Conservation (phyloP, 2,113 vertebrate genomes). For the Stercorarius parasiticus region DNA sequence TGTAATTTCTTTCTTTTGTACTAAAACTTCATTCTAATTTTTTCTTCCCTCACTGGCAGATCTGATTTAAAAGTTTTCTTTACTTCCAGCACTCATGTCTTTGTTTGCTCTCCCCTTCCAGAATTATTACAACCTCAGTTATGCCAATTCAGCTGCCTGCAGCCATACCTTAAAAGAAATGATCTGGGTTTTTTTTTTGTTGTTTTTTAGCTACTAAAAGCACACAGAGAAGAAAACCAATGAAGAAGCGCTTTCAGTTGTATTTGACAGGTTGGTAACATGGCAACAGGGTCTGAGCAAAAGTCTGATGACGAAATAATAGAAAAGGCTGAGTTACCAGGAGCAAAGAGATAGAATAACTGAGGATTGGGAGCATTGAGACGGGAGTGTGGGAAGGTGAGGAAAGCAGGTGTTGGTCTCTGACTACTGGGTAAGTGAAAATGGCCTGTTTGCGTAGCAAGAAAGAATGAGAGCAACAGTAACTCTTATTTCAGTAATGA, state of each 20-base stretch:
- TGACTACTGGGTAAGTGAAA: neutral
- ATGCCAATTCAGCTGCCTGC: conserved; percentile 7
- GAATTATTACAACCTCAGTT: neutral
- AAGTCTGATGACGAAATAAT: neutral
- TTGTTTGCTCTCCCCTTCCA: neutral
- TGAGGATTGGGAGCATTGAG: neutral
- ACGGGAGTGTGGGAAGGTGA: neutral
- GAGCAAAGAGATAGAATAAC: neutral
- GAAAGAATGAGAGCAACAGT: neutral
- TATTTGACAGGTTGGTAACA: neutral
- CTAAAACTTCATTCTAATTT: conserved; percentile 33
- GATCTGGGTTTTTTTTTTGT: neutral
- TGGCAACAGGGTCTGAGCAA: neutral
- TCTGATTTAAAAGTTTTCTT: conserved; percentile 36
- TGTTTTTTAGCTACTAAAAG: neutral
- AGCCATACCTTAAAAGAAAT: neutral
- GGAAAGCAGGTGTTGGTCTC: neutral
- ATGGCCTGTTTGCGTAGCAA: neutral
- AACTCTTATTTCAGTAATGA: neutral
- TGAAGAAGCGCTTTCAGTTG: neutral
- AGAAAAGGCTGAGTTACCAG: neutral
- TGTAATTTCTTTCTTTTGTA: conserved; percentile 39
- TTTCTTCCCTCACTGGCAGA: conserved; percentile 17
- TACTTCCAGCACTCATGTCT: neutral
- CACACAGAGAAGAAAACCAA: neutral